These are phyloP conservation scores for Oxyteleia sp. DNA, from an alignment of 2,888 invertebrate genomes.

Conservation along the genomic window DNA sequence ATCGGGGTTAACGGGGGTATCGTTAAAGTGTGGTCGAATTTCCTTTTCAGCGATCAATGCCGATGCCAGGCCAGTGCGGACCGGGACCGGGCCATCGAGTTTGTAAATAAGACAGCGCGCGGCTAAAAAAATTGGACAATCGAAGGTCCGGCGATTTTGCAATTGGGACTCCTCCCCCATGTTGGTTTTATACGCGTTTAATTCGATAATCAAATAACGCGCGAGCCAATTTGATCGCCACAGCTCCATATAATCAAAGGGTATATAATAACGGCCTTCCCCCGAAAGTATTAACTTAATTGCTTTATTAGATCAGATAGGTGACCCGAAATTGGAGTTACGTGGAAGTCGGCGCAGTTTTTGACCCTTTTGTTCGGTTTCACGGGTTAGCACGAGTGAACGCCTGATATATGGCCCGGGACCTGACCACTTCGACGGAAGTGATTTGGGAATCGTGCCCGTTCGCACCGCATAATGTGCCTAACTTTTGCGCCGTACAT, in stretches of 20 bases:
- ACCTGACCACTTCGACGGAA: conserved; percentile 60
- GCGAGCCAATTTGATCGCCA: conserved; percentile 80
- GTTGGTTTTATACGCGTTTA: conserved; percentile 80
- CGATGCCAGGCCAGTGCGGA: conserved; percentile 35
- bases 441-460: conserved; percentile 59
- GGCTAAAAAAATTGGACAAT: conserved; percentile 63
- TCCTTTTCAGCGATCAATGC: conserved; percentile 49
- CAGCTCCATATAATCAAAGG: conserved; percentile 85
- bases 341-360: conserved; percentile 67
- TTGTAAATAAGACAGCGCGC: conserved; percentile 11
- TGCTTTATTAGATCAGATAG: conserved; percentile 79
- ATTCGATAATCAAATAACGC: conserved; percentile 85
- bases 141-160: conserved; percentile 63
- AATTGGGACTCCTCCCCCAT: conserved; percentile 79
- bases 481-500: conserved; percentile 19
- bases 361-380: conserved; percentile 58
- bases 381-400: conserved; percentile 46
- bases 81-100: background rate
- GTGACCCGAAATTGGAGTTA: conserved; percentile 75
- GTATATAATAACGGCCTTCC: conserved; percentile 84
- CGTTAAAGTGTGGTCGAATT: conserved; percentile 63
- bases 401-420: conserved; percentile 47
- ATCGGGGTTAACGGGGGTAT: conserved; percentile 29
- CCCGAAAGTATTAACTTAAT: conserved; percentile 84
- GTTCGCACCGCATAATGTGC: conserved; percentile 49